phyloP scores from a whole-genome alignment of 2,888 invertebrate genomes.

The Parelbella ahira region DNA sequence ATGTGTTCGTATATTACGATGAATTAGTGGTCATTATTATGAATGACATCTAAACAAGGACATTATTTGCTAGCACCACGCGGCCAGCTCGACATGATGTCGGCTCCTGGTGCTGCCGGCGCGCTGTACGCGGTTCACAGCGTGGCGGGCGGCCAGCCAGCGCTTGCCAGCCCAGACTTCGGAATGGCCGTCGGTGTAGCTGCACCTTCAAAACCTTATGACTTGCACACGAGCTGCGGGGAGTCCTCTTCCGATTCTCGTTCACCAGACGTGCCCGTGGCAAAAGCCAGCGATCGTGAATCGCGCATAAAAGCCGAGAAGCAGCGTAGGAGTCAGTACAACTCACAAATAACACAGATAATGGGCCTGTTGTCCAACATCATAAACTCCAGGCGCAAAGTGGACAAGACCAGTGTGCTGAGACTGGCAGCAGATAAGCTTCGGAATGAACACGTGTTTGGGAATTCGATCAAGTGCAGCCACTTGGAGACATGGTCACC shows the following conservation, averaged over 20 bases:
- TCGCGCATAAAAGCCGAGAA: constrained; percentile 95
- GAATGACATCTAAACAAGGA: constrained; percentile 34
- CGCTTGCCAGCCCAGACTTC: constrained; percentile 45
- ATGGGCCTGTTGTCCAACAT: constrained; percentile 92
- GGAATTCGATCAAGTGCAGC: constrained; percentile 71
- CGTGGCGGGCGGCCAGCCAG: constrained; percentile 45
- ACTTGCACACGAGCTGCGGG: constrained; percentile 50
- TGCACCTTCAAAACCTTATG: constrained; percentile 42
- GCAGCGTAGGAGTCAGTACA: constrained; percentile 93
- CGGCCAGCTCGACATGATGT: constrained; percentile 42
- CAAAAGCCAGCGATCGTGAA: constrained; percentile 86
- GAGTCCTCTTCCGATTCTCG: constrained; percentile 70
- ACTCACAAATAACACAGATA: constrained; percentile 90
- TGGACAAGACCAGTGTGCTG: constrained; percentile 95
- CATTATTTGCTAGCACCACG: constrained; percentile 26
- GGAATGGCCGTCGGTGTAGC: constrained; percentile 50
- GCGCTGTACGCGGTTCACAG: constrained; percentile 47
- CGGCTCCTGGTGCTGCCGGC: constrained; percentile 51
- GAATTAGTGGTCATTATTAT: constrained; percentile 23
- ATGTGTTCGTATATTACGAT: constrained; percentile 11
- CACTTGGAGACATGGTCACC: constrained; percentile 75
- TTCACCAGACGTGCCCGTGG: constrained; percentile 60
- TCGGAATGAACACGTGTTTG: constrained; percentile 87
- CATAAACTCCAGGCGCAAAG: constrained; percentile 88
- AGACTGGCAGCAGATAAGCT: constrained; percentile 92